These are phyloP conservation scores for Pediacus dermestoides DNA, from an alignment of 2,888 invertebrate species.

Conservation along the genomic window DNA sequence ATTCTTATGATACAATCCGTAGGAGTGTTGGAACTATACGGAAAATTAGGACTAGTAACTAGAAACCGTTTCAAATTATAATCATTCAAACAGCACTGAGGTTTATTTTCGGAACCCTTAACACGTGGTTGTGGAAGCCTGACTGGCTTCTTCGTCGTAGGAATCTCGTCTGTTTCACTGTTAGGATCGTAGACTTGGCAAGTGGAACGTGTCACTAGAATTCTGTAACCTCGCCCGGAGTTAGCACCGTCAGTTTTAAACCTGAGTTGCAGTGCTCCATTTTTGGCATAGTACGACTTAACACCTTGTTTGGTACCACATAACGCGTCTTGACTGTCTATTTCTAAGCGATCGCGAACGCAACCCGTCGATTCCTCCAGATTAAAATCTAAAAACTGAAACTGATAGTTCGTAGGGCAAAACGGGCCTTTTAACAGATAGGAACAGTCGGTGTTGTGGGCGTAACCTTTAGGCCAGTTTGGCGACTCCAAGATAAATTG, in stretches of 20 bases:
- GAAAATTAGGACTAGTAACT: slow-evolving; percentile 58
- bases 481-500: slow-evolving; percentile 54
- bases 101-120: not conserved
- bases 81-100: slow-evolving; percentile 14
- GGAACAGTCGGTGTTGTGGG: slow-evolving; percentile 49
- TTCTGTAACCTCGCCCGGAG: slow-evolving; percentile 50
- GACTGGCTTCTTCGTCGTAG: no score
- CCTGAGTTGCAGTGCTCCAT: slow-evolving; percentile 50
- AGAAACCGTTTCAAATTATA: slow-evolving; percentile 52
- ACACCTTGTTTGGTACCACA: slow-evolving; percentile 54
- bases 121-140: not conserved
- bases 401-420: slow-evolving; percentile 53
- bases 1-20: slow-evolving; percentile 55
- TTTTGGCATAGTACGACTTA: slow-evolving; percentile 49
- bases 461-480: slow-evolving; percentile 53
- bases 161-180: not conserved
- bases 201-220: slow-evolving; percentile 52
- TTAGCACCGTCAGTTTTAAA: slow-evolving; percentile 48
- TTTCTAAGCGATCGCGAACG: slow-evolving; percentile 52
- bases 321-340: slow-evolving; percentile 50
- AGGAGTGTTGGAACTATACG: slow-evolving; percentile 45
- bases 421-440: slow-evolving; percentile 52
- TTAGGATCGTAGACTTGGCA: slow-evolving; percentile 13
- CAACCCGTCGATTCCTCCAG: slow-evolving; percentile 53
- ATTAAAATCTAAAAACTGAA: slow-evolving; percentile 57